Base-by-base conservation (phyloP, 2,113 vertebrate genomes). In the Patagioenas fasciata region DNA sequence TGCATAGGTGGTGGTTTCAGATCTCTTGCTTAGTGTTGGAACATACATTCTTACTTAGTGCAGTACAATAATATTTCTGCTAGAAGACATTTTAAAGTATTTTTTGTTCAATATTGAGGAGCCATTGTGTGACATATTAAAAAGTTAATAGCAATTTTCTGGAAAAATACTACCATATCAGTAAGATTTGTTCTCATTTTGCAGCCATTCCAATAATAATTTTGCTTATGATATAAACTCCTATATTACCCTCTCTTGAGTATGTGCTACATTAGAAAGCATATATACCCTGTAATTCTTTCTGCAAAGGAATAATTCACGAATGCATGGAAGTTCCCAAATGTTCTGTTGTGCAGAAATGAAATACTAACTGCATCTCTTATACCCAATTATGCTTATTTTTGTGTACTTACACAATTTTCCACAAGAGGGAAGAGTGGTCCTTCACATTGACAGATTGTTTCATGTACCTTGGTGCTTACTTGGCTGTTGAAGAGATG, bases 391-490 rank as follows among this genome's bases (percentile, higher is more conserved):
- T 44, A 0, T 8, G 36, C 50, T 25, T 57, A 3, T 34, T 50
- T 38, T 50, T 2, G 3, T 97, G 96, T 69, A 74, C 78, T 97
- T 96, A 64, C 21, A 44, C 6, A 10, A 8, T 77, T 88, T 79
- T 94, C 98, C 98, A 98, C 93, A 91, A 98, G 98, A 97, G 97
- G 98, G 98, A 97, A 96, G 92, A 85, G 94, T 95, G 67, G 73
- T 56, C 90, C 95, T 97, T 95, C 26, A 6, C 60, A 91, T 91
- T 2, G 42, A 56, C 64, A 60, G 51, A 13, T 15, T n/a, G 15
- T n/a, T 80, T 2, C 32, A 57, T 1, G 2, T 2, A 17, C 31
- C 48, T 51, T 40, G 7, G 13, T 60, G n/a, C 28, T 89, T 80
- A 7, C 34, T 40, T 60, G 25, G 25, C 16, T 36, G 0, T 9